These are phyloP conservation scores for Pemphredon lugubris DNA, from an alignment of 2,888 invertebrate species.

Conservation along the genomic window DNA sequence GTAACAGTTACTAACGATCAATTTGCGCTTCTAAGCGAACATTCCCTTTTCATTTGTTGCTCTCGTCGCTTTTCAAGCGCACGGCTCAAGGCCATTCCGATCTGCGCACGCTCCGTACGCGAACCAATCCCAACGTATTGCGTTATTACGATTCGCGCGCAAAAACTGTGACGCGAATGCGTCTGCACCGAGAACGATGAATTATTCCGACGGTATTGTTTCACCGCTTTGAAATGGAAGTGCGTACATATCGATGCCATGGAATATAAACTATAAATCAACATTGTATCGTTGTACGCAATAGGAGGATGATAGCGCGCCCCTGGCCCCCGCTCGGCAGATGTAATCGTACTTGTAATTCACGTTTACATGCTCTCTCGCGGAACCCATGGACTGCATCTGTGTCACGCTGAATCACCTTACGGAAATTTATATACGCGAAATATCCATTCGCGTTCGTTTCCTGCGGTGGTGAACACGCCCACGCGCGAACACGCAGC, in stretches of 20 bases:
- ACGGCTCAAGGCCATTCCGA: slow-evolving; percentile 38
- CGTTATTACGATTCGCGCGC: background rate
- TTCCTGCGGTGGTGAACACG: background rate
- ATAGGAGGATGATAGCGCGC: no score
- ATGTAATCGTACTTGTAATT: slow-evolving; percentile 21
- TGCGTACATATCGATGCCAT: background rate
- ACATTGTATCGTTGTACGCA: background rate
- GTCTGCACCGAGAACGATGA: no score
- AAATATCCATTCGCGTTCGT: slow-evolving; percentile 1
- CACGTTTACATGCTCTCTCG: slow-evolving; percentile 1
- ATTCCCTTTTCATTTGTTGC: slow-evolving; percentile 47
- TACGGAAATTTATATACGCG: slow-evolving; percentile 7
- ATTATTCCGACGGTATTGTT: no score
- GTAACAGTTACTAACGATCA: slow-evolving; percentile 7
- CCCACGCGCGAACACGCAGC: background rate
- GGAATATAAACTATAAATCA: slow-evolving; percentile 16
- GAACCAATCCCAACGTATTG: background rate
- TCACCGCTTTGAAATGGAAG: background rate
- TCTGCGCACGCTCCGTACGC: slow-evolving; percentile 4
- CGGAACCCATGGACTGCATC: background rate
- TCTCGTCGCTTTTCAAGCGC: slow-evolving; percentile 24
- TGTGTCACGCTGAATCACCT: slow-evolving; percentile 4
- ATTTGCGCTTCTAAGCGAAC: slow-evolving; percentile 33
- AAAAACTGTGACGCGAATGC: background rate
- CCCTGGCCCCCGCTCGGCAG: background rate